Conservation (phyloP, 2,888 invertebrate genomes). For the Synanthedon myopaeformis region DNA sequence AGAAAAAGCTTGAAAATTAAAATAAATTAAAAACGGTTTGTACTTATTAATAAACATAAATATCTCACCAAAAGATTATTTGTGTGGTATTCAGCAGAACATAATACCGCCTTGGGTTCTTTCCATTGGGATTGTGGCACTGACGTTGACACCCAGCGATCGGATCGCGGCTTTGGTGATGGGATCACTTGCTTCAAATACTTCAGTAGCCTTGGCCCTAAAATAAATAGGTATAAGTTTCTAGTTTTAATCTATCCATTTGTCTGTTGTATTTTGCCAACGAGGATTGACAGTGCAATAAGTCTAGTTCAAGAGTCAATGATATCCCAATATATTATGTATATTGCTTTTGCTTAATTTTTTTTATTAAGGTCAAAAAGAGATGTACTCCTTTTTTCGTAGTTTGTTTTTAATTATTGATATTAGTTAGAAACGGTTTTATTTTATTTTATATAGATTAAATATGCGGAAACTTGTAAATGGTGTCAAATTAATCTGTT, state of each 20-base stretch:
- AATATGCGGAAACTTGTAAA: too few species aligned
- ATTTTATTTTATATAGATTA: too few species aligned
- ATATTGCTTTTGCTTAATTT: too few species aligned
- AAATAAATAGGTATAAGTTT: background rate
- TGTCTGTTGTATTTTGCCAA: background rate
- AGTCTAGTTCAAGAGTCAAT: too few species aligned
- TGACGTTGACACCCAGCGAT: conserved; percentile 89
- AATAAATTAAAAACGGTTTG: background rate
- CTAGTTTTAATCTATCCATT: background rate
- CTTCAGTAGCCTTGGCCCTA: conserved; percentile 75
- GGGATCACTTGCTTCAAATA: conserved; percentile 75
- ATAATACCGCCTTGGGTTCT: conserved; percentile 71
- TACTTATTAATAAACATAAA: background rate
- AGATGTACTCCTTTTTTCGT: too few species aligned
- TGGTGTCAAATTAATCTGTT: too few species aligned
- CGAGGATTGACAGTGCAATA: background rate
- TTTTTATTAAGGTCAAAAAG: too few species aligned
- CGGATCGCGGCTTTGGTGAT: conserved; percentile 74
- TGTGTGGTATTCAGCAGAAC: conserved; percentile 89
- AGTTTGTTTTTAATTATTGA: too few species aligned
- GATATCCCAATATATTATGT: background rate
- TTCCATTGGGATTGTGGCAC: conserved; percentile 80
- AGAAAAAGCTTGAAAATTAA: background rate
- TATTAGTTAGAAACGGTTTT: too few species aligned
- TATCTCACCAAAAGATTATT: conserved; percentile 79